phyloP scores from a whole-genome alignment of 2,888 invertebrate genomes.

The Megaustenia siamemsis region DNA sequence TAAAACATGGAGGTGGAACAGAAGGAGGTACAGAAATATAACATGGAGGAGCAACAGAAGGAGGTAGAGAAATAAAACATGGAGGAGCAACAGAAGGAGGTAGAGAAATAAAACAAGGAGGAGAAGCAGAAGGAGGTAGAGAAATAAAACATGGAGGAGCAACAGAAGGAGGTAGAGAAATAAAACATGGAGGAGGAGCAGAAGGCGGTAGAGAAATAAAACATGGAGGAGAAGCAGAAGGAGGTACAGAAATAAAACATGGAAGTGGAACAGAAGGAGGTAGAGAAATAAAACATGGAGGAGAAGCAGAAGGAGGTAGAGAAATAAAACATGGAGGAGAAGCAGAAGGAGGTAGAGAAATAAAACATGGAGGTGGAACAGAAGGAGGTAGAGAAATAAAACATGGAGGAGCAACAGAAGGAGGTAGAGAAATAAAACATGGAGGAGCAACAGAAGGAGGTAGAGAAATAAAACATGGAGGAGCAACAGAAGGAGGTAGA shows the following conservation, averaged over 20 bases:
- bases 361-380: background rate
- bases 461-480: background rate
- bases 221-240: too few species aligned
- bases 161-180: background rate
- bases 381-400: background rate
- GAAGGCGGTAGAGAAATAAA: too few species aligned
- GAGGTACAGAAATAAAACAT: background rate
- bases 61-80: background rate
- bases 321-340: background rate
- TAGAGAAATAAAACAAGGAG: background rate
- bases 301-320: background rate
- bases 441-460: constrained; percentile 3
- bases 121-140: background rate
- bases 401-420: background rate
- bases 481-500: background rate
- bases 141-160: background rate
- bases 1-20: background rate
- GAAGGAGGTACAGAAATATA: too few species aligned
- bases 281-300: too few species aligned
- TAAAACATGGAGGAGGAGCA: background rate
- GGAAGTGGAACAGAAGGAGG: constrained; percentile 11
- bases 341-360: background rate
- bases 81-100: background rate
- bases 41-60: background rate
- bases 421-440: constrained; percentile 6